phyloP scores from a whole-genome alignment of 1,140 invertebrate genomes.

The Achroia grisella region DNA sequence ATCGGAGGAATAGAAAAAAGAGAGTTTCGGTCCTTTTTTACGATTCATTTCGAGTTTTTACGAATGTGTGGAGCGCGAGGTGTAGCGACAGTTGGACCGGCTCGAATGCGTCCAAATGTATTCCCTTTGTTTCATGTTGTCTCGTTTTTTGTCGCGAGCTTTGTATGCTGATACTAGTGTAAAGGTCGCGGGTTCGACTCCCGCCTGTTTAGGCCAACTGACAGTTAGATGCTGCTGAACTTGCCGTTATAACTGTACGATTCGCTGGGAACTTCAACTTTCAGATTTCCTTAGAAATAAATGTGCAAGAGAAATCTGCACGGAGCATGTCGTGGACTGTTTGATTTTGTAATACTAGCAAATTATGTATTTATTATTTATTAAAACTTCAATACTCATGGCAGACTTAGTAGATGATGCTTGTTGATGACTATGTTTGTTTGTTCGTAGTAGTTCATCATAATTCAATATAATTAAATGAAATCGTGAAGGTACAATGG shows the following conservation, averaged over 20 bases:
- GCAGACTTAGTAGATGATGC: too few species aligned
- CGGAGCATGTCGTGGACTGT: too few species aligned
- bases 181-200: constrained; percentile 36
- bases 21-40: constrained; percentile 48
- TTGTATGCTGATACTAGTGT: constrained; percentile 43
- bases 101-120: constrained; percentile 43
- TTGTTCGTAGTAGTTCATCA: too few species aligned
- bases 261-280: too few species aligned
- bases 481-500: too few species aligned
- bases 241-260: background rate
- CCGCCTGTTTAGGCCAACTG: constrained; percentile 4
- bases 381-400: too few species aligned
- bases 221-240: constrained; percentile 17
- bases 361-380: too few species aligned
- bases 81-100: constrained; percentile 42
- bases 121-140: constrained; percentile 45
- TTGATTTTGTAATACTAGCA: too few species aligned
- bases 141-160: constrained; percentile 17
- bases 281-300: too few species aligned
- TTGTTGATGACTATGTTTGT: too few species aligned
- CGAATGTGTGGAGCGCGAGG: constrained; percentile 19
- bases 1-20: constrained; percentile 41
- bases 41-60: constrained; percentile 44
- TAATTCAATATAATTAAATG: too few species aligned
- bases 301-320: too few species aligned